Conservation (phyloP, 2,797 vertebrate species). For the Adelosebastes latens region DNA sequence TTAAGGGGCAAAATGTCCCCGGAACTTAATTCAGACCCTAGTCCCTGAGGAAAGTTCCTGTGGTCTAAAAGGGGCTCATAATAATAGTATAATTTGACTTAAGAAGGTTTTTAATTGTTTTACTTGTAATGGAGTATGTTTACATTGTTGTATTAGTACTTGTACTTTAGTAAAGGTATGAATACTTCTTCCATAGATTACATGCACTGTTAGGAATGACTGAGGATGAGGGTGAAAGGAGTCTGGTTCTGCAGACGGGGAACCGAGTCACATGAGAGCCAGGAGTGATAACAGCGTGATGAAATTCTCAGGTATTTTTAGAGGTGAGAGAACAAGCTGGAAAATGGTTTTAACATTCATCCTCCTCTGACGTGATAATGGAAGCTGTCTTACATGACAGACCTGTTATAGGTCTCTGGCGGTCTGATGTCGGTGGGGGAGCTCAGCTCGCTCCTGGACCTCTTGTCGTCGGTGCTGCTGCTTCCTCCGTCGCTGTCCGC, state of each 20-base stretch:
- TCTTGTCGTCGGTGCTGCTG: conserved; percentile 92
- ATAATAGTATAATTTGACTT: background rate
- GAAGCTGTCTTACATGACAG: conserved; percentile 77
- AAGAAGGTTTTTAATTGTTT: background rate
- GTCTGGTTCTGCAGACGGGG: background rate
- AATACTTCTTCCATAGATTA: background rate
- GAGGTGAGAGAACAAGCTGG: conserved; percentile 38
- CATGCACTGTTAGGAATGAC: background rate
- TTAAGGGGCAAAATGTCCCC: too few species aligned
- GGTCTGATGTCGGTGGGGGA: conserved; percentile 93
- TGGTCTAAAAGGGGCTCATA: too few species aligned
- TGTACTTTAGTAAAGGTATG: background rate
- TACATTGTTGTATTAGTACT: background rate
- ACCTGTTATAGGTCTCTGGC: conserved; percentile 89
- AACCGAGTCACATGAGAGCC: conserved; percentile 33
- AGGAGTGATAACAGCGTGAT: conserved; percentile 4
- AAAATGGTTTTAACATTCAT: too few species aligned
- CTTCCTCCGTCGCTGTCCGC: conserved; percentile 95
- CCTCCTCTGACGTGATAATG: background rate
- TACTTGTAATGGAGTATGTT: background rate
- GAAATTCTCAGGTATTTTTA: conserved; percentile 45
- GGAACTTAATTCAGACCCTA: too few species aligned
- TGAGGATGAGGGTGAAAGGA: background rate
- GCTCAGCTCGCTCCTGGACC: conserved; percentile 92
- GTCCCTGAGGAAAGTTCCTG: too few species aligned